Evolutionary conservation across 1,140 invertebrate genomes (phyloP), one percentile per base, ranked within the genome.

Genomic region (Heliconius hermathena): DNA sequence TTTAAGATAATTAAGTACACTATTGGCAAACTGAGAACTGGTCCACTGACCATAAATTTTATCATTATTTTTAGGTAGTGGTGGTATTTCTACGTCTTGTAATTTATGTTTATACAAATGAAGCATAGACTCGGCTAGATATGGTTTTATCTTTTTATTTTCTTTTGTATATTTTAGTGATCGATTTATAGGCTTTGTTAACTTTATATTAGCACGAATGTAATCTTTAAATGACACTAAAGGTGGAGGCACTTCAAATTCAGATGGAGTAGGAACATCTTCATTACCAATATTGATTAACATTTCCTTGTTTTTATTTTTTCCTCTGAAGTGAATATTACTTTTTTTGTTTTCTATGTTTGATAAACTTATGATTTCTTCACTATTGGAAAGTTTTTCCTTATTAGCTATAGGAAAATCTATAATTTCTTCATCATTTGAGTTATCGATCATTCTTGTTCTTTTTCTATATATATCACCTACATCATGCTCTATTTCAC

Each of bases 1-100:
- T 87, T 92, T 94, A 13, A 94, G 74, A 84, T 90, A 91, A 84
- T 91, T 93, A 81, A 93, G 85, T 11, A 93, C 91, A 74, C 74
- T 92, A 38, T 86, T 88, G 9, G 91, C 91, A 82, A 91, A 91
- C 82, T 91, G 90, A 20, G 89, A 89, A 82, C 87, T 89, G 20
- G 88, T 88, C 90, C 90, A 91, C 81, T 94, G 89, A 38, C 89
- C 89, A 54, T 93, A 91, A 11, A 90, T 85, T 82, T 89, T 90
- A 18, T 73, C 78, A 81, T 90, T 83, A 54, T 82, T 83, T 8
- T 85, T 73, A 8, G 82, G 38, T 18, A 85, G 82, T 29, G 90
- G 90, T 57, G 90, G 88, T 22, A 81, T 84, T 82, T 88, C 85
- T n/a, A 83, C 57, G 8, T 88, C 85, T 22, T 83, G 81, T 86